These are phyloP conservation scores for Drosophila tripunctata DNA, from an alignment of 2,888 invertebrate genomes.

Conservation along the genomic window DNA sequence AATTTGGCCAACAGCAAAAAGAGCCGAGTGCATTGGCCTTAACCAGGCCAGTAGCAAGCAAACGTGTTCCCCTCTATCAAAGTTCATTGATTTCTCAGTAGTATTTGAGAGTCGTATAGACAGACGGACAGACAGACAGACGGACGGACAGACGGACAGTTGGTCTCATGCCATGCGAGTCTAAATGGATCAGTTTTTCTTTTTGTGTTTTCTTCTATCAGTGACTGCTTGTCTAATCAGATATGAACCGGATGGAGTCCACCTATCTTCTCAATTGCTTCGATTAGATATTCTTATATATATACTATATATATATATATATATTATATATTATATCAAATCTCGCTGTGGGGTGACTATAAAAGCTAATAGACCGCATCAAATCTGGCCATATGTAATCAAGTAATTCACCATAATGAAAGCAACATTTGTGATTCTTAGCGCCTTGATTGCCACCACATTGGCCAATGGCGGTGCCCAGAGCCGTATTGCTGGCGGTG, in stretches of 20 bases:
- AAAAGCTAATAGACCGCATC: slow-evolving; percentile 30
- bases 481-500: slow-evolving; percentile 80
- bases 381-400: slow-evolving; percentile 1
- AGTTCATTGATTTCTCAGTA: slow-evolving; percentile 64
- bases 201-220: background rate
- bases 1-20: slow-evolving; percentile 40
- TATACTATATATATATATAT: background rate
- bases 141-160: background rate
- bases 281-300: slow-evolving; percentile 55
- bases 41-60: slow-evolving; percentile 14
- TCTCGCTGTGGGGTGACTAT: no score
- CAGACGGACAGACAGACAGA: background rate
- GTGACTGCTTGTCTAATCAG: slow-evolving; percentile 47
- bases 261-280: background rate
- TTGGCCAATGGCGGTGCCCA: slow-evolving; percentile 46
- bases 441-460: slow-evolving; percentile 21
- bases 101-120: slow-evolving; percentile 14
- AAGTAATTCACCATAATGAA: slow-evolving; percentile 29
- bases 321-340: no score
- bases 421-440: slow-evolving; percentile 33
- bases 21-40: slow-evolving; percentile 48
- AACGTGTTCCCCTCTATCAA: slow-evolving; percentile 60
- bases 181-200: background rate
- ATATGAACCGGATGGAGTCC: slow-evolving; percentile 28
- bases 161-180: slow-evolving; percentile 8